Evolutionary conservation across 2,113 vertebrate species (phyloP).

Genomic region (Fukomys damarensis): DNA sequence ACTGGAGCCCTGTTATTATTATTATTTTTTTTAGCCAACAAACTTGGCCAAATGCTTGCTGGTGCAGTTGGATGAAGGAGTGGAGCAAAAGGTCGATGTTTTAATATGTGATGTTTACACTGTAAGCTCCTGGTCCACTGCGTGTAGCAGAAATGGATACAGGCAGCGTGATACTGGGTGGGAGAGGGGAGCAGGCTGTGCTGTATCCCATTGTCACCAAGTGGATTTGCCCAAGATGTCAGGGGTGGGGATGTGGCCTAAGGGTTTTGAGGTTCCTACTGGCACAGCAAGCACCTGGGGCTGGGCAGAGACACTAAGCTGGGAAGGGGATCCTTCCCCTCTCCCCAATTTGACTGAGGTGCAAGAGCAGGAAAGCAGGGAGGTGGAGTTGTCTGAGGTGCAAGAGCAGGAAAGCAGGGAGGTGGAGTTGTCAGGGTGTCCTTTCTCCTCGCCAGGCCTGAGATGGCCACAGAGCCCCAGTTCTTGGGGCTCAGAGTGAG

Average conservation of each 20-base stretch:
- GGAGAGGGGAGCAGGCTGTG: neutral
- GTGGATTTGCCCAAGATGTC: neutral
- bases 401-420: too few relatives aligned
- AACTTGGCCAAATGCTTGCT: constrained; percentile 80
- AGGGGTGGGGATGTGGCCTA: rapidly evolving
- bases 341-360: too few relatives aligned
- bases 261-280: neutral
- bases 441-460: neutral
- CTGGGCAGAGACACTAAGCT: neutral
- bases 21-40: constrained; percentile 82
- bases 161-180: neutral
- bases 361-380: too few relatives aligned
- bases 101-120: constrained; percentile 88
- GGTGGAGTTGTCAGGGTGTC: neutral
- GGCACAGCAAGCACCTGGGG: rapidly evolving
- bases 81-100: constrained; percentile 87
- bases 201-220: neutral
- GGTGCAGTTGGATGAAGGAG: constrained; percentile 75
- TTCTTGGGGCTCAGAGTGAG: neutral
- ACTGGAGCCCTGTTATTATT: constrained; percentile 82
- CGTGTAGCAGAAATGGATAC: constrained; percentile 85
- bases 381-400: too few relatives aligned
- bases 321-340: neutral
- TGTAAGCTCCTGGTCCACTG: constrained; percentile 73
- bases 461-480: too few relatives aligned